Evolutionary conservation across 2,797 vertebrate genomes (phyloP).

Genomic region (Chelmon rostratus): DNA sequence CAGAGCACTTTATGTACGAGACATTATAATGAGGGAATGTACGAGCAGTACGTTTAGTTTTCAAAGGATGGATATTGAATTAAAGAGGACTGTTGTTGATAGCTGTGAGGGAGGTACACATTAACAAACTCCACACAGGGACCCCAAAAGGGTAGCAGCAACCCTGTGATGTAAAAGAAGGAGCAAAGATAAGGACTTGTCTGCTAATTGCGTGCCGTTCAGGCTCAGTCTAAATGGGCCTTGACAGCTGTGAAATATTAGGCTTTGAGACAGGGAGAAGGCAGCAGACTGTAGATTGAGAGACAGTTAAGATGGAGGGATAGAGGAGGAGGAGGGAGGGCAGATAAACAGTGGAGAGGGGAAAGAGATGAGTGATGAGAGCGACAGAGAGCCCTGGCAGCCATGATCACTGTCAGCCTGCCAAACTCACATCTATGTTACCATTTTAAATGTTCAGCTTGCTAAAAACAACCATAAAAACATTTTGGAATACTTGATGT

Average conservation of each 20-base stretch:
- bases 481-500: not conserved
- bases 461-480: not conserved
- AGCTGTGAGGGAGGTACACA: too few relatives aligned
- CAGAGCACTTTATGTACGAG: not conserved
- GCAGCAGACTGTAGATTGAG: slow-evolving; percentile 16
- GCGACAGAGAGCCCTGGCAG: slow-evolving; percentile 12
- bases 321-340: slow-evolving; percentile 2
- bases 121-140: not conserved
- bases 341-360: slow-evolving; percentile 17
- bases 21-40: not conserved
- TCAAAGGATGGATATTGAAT: not conserved
- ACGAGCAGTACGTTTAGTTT: not conserved
- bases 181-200: not conserved
- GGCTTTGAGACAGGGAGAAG: slow-evolving; percentile 8
- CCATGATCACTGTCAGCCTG: slow-evolving; percentile 2
- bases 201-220: slow-evolving; percentile 20
- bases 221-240: slow-evolving; percentile 19
- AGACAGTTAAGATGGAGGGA: slow-evolving; percentile 24
- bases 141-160: not conserved
- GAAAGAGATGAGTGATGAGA: slow-evolving; percentile 22
- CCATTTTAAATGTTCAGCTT: not conserved
- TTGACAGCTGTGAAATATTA: slow-evolving; percentile 42
- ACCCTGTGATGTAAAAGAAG: not conserved
- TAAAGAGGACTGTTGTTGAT: not conserved
- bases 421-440: not conserved